These are phyloP conservation scores for Ashinkailepas kermadecensis DNA, from an alignment of 2,888 invertebrate genomes.

Conservation along the genomic window DNA sequence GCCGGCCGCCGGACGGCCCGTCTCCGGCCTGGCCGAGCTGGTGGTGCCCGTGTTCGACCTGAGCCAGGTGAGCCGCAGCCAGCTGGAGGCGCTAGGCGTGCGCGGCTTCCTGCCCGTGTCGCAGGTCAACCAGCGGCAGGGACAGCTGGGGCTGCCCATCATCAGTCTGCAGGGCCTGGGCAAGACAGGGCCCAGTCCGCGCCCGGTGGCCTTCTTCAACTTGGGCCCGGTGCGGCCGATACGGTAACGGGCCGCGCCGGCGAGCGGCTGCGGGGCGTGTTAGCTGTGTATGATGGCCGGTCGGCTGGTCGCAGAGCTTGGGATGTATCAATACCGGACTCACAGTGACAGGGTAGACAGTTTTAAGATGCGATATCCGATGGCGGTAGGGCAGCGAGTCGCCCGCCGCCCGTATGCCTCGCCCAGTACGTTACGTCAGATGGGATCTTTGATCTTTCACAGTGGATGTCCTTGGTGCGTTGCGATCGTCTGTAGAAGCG, in stretches of 20 bases:
- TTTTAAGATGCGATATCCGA: not conserved
- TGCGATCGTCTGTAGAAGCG: not conserved
- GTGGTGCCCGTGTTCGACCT: conserved; percentile 34
- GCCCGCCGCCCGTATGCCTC: no score
- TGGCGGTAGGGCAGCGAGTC: not conserved
- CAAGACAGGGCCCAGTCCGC: conserved; percentile 25
- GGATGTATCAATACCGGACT: not conserved
- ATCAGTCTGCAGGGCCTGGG: conserved; percentile 33
- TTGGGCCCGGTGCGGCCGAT: conserved; percentile 5
- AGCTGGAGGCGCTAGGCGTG: conserved; percentile 34
- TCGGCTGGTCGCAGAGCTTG: not conserved
- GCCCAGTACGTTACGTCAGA: no score
- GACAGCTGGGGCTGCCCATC: conserved; percentile 33
- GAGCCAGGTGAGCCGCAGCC: conserved; percentile 33
- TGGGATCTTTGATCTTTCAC: not conserved
- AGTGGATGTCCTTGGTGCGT: not conserved
- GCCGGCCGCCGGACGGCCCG: conserved; percentile 40
- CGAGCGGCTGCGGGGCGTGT: not conserved
- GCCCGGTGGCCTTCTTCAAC: conserved; percentile 12
- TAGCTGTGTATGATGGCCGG: not conserved
- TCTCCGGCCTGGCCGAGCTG: conserved; percentile 30
- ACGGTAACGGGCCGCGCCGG: not conserved
- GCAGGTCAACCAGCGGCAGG: conserved; percentile 34
- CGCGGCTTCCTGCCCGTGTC: conserved; percentile 33
- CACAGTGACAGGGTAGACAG: not conserved